A percentile compares a stretch with the other conserved stretches of the same genome.
These are phyloP conservation scores for Pelecanus crispus DNA, from an alignment of 2,113 vertebrate genomes.

Conservation along the genomic window DNA sequence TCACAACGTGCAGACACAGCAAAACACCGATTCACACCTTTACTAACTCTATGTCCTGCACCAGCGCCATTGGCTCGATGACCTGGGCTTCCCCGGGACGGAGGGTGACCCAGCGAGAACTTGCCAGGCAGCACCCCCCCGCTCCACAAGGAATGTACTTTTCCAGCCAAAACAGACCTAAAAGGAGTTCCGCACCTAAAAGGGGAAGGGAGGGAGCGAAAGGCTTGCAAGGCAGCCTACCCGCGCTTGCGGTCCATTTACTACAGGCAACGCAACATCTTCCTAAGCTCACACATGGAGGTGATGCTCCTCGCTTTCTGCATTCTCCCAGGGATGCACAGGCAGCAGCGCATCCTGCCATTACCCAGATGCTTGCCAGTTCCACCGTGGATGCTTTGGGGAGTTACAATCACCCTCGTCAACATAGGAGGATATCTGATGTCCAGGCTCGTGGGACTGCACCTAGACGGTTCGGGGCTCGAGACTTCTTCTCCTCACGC, in stretches of 20 bases:
- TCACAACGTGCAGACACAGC: fast-evolving
- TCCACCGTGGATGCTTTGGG: neutral
- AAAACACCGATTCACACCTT: neutral
- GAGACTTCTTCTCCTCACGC: neutral
- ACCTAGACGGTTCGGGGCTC: fast-evolving
- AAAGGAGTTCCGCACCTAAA: fast-evolving
- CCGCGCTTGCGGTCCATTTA: fast-evolving
- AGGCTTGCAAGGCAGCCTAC: neutral
- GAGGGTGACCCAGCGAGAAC: neutral
- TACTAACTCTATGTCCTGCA: neutral
- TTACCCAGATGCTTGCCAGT: neutral
- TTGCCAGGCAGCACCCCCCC: neutral
- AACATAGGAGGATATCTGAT: fast-evolving
- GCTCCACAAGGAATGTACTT: neutral
- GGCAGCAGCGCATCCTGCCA: neutral
- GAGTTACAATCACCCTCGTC: neutral
- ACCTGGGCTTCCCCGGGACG: neutral
- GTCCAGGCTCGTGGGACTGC: neutral
- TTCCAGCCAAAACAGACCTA: neutral
- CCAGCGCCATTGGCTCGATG: fast-evolving
- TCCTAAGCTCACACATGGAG: fast-evolving
- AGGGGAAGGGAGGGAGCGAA: neutral
- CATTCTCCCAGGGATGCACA: neutral
- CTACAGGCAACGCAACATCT: fast-evolving
- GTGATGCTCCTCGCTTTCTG: fast-evolving